Evolutionary conservation across 2,888 invertebrate genomes (phyloP), one percentile per base, ranked within the genome.

Genomic region (Tiphia femorata): DNA sequence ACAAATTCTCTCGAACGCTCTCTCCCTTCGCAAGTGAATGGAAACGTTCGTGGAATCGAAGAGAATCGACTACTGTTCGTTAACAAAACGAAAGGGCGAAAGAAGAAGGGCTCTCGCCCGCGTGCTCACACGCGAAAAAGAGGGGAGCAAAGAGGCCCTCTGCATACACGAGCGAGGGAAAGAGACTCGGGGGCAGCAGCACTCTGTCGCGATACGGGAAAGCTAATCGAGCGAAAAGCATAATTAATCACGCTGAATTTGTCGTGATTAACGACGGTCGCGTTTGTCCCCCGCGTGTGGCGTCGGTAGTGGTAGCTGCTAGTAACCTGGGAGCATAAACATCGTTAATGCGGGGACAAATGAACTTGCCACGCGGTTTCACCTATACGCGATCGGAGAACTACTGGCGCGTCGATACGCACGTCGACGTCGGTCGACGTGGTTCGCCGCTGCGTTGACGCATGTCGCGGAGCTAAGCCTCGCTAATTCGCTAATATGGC

Each of bases 181-280:
- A 58, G 51, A 54, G 63, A 62, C 46, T 12, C 43, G 30, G 40
- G 42, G 29, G 35, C 43, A 2, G 20, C n/a, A n/a, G n/a, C 37
- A 29, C 38, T 62, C 42, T 56, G 25, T 29, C 48, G 49, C 62
- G 55, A 63, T 69, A 67, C 55, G 52, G 67, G 48, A 63, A 53
- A 72, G 77, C 74, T 78, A 78, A 78, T 78, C 77, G 73, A 67
- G 69, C 72, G 72, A 72, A 76, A 74, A 78, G 78, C 78, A 73
- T 76, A 73, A 76, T 79, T 79, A 78, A 79, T 79, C 79, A 78
- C 71, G 56, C 57, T 29, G 67, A 77, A 78, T 79, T 77, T 67
- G 67, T 70, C 71, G 69, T 79, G 76, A 79, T 79, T 76, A 79
- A 78, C 72, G 73, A 75, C 62, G 60, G 49, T 51, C 60, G 52